Conservation (phyloP, 37 sponge, comb jelly and placozoan species). For the Haliclona indistincta region DNA sequence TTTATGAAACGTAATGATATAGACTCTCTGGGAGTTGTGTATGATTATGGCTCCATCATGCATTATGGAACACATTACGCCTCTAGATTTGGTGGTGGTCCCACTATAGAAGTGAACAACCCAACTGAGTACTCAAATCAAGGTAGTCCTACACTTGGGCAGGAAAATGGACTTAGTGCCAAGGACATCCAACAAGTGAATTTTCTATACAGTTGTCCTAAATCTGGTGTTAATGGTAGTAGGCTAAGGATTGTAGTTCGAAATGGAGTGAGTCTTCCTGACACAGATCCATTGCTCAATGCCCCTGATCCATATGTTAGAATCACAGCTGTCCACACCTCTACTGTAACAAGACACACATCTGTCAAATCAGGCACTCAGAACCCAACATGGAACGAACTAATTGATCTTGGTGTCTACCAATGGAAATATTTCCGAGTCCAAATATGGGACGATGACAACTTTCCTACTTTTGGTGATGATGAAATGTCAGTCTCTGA, state of each 20-base stretch:
- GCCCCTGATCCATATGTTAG: too few relatives aligned
- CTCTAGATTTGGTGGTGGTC: background rate
- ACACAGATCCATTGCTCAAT: too few relatives aligned
- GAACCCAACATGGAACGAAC: background rate
- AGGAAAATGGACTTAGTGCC: background rate
- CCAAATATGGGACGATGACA: background rate
- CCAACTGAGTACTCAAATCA: background rate
- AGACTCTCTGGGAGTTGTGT: background rate
- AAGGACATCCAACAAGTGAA: background rate
- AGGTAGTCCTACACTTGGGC: constrained; percentile 1
- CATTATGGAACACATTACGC: background rate
- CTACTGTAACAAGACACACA: too few relatives aligned
- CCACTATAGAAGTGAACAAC: background rate
- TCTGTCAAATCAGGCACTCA: too few relatives aligned
- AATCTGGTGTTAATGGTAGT: background rate
- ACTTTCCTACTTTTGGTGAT: background rate
- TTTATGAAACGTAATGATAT: too few relatives aligned
- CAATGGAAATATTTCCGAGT: constrained; percentile 1
- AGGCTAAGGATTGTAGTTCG: background rate
- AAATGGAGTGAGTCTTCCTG: background rate
- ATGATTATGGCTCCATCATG: too few relatives aligned
- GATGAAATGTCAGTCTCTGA: constrained; percentile 1
- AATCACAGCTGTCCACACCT: too few relatives aligned
- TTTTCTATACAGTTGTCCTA: background rate
- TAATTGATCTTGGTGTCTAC: background rate